Base-by-base conservation (phyloP, 53 echinoderm and acorn worm species). In the Luidia sarsii region DNA sequence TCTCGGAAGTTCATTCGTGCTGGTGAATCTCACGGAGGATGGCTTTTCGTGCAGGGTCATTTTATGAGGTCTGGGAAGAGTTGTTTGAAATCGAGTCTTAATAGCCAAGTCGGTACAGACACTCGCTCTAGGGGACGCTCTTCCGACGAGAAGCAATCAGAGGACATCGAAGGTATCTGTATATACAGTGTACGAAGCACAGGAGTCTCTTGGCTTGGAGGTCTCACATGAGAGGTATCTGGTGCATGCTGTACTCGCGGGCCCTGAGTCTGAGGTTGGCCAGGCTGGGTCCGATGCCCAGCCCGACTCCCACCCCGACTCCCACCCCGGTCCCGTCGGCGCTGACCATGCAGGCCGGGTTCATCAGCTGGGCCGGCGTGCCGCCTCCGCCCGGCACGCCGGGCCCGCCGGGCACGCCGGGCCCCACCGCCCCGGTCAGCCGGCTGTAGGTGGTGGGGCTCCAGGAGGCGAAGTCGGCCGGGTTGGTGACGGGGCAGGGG, bases 211-310 rank as follows among this genome's bases (percentile, higher is more conserved):
- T n/a, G n/a, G n/a, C n/a, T n/a, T n/a, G n/a, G 19, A 20, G 43
- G 13, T 51, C 21, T 66, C 86, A 90, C 82, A 90, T 85, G 25
- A 90, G 69, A 18, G 90, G 90, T 82, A 90, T 90, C 72, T 90
- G 90, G 20, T 90, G 90, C 90, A 90, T 90, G 61, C 86, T 90
- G 59, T 84, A 90, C 22, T 90, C 90, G 66, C 90, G 52, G 22
- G 90, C 90, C 35, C 86, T 80, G 43, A 90, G 72, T 52, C 90
- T 82, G 2, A 90, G 61, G 39, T 90, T 90, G 6, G 90, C 90
- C 75, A 86, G 52, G 68, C 90, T 90, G 5, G 90, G 82, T n/a
- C 84, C 84, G 31, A 84, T 84, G 14, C 60, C 77, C 3, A 77
- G 77, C 18, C 77, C 75, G 7, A 75, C 68, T 14, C 75, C 43